Evolutionary conservation across 2,797 vertebrate species (phyloP), one percentile per base, ranked within the genome.

Genomic region (Enoplosus armatus): DNA sequence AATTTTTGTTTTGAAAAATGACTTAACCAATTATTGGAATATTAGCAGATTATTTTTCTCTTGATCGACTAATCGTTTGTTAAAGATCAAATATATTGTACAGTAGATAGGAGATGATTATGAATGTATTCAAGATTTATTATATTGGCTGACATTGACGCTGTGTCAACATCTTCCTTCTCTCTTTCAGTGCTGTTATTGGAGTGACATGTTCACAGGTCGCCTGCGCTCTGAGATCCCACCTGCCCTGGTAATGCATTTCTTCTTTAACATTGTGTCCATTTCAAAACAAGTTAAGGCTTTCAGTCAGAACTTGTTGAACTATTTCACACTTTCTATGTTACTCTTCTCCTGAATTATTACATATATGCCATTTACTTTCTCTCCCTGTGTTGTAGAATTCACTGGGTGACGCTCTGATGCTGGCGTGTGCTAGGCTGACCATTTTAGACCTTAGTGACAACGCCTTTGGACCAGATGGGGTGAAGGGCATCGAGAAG

Each of bases 191-290:
- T 95, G 96, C 72, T 99, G 98, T 92, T 96, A 98, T 77, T 99
- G 98, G 98, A 99, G 98, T 27, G 98, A 99, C 89, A 99, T 99
- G 98, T 99, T 99, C 89, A 99, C 98, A 0, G 98, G 98, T 48
- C 97, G 98, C 24, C 92, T 99, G 72, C 97, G 98, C 54, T 95
- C 97, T 5, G 98, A 99, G 95, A 99, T 99, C 83, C 98, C 98
- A 31, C 94, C 96, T 11, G 97, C 98, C 35, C 88, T 99, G 96
- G 98, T 99, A 94, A 93, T 61, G 55, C 20, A 14, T 18, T 16
- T 33, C 8, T 41, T 78, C 22, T 54, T 31, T 20, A 22, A 5
- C 35, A 24, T 33, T 59, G 9, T 41, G 14, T 56, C 1, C 7
- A 33, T 35, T 15, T 60, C 6, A 59, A 39, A 55, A 65, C 14